Percentiles rank a stretch among this genome's conserved stretches.
Conservation (phyloP, 2,113 vertebrate species). For the Isurus oxyrinchus region DNA sequence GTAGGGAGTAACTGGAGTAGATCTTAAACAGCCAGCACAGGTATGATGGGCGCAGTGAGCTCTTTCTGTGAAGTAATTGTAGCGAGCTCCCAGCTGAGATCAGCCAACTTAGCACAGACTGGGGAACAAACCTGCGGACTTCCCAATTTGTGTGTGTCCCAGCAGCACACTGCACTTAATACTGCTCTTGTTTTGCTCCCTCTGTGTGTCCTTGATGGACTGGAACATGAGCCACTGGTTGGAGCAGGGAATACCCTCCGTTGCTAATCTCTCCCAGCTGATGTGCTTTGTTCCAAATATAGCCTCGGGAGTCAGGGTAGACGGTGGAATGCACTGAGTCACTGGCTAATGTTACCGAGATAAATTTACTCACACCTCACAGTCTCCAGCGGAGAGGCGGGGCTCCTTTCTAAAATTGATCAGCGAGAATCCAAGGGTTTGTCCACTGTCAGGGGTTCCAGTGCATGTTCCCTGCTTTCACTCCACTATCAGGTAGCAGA, state of each 20-base stretch:
- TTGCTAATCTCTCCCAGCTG: neutral
- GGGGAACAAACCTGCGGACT: neutral
- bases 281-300: neutral
- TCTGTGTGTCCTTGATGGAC: neutral
- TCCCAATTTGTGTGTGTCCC: neutral
- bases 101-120: neutral
- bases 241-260: neutral
- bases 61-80: neutral
- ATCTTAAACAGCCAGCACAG: neutral
- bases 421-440: neutral
- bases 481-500: neutral
- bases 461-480: neutral
- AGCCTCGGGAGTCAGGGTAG: neutral
- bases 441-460: neutral
- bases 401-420: neutral
- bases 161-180: neutral
- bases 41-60: neutral
- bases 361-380: neutral
- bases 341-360: neutral
- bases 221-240: neutral
- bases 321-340: neutral
- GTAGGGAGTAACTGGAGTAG: neutral
- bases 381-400: neutral
- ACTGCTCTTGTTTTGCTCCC: neutral
- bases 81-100: neutral